Evolutionary conservation across 2,888 invertebrate genomes (phyloP).

Genomic region (Phalera bucephala): DNA sequence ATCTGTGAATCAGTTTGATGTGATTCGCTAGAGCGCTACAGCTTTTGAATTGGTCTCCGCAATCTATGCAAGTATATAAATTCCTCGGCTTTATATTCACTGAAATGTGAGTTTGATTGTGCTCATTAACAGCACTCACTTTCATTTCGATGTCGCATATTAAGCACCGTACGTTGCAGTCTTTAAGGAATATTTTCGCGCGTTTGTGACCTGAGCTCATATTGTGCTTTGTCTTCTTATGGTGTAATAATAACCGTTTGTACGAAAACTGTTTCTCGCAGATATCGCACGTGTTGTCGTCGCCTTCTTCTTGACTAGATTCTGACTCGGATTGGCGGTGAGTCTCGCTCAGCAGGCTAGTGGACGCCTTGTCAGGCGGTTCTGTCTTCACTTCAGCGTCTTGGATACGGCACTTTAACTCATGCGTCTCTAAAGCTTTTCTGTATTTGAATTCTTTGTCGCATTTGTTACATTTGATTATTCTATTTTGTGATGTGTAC

Average conservation of each 20-base stretch:
- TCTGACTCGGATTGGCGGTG: slow-evolving; percentile 55
- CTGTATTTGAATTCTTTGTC: slow-evolving; percentile 68
- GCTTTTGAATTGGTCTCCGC: slow-evolving; percentile 65
- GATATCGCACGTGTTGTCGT: slow-evolving; percentile 73
- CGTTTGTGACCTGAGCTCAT: slow-evolving; percentile 70
- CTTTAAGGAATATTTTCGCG: slow-evolving; percentile 66
- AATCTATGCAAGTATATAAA: slow-evolving; percentile 71
- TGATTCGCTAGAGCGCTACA: slow-evolving; percentile 67
- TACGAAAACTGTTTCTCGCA: slow-evolving; percentile 78
- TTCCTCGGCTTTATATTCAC: slow-evolving; percentile 70
- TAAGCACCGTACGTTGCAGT: slow-evolving; percentile 69
- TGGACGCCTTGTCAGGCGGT: slow-evolving; percentile 47
- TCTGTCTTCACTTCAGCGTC: slow-evolving; percentile 50
- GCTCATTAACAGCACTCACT: slow-evolving; percentile 66
- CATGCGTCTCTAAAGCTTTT: slow-evolving; percentile 51
- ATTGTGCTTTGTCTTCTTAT: slow-evolving; percentile 72
- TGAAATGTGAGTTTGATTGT: slow-evolving; percentile 69
- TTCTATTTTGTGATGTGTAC: slow-evolving; percentile 19
- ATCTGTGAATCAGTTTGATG: slow-evolving; percentile 69
- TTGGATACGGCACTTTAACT: slow-evolving; percentile 39
- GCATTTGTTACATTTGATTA: slow-evolving; percentile 55
- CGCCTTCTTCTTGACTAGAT: slow-evolving; percentile 67
- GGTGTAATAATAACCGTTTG: slow-evolving; percentile 63
- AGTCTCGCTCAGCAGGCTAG: slow-evolving; percentile 42
- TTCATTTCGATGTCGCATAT: slow-evolving; percentile 75